Conservation (phyloP, 2,888 invertebrate species). For the Agrypnus murinus region DNA sequence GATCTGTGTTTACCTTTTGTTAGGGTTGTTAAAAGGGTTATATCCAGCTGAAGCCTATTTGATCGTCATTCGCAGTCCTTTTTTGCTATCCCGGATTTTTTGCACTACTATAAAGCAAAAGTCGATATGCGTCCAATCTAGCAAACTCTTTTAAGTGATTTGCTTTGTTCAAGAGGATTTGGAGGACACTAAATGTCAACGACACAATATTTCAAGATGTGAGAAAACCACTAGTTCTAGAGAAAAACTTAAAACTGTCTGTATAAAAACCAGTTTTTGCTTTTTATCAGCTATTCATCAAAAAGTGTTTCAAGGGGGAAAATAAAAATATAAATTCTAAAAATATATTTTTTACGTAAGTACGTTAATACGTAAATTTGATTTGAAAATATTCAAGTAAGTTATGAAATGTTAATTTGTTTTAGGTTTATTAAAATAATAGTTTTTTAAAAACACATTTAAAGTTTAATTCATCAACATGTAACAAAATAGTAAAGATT, state of each 20-base stretch:
- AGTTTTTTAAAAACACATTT: too few relatives aligned
- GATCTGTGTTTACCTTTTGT: constrained; percentile 17
- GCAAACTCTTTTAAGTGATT: constrained; percentile 6
- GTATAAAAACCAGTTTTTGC: constrained; percentile 2
- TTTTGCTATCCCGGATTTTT: neutral
- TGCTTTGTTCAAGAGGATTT: neutral
- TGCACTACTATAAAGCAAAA: neutral
- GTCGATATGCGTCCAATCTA: neutral
- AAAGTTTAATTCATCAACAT: too few relatives aligned
- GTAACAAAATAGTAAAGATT: too few relatives aligned
- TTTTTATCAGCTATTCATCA: constrained; percentile 7
- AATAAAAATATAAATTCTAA: neutral
- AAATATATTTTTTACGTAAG: too few relatives aligned
- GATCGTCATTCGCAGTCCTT: neutral
- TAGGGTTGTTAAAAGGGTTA: constrained; percentile 9
- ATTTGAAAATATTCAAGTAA: too few relatives aligned
- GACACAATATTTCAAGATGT: too few relatives aligned
- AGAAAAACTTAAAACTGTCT: constrained; percentile 4
- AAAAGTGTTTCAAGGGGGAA: neutral
- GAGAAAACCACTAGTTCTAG: too few relatives aligned
- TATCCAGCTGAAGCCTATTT: neutral
- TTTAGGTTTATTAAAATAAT: too few relatives aligned
- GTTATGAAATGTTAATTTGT: too few relatives aligned
- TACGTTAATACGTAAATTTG: too few relatives aligned
- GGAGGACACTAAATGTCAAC: neutral